A percentile compares a stretch with the other conserved stretches of the same genome.
These are phyloP conservation scores for Cydia splendana DNA, from an alignment of 1,140 invertebrate species.

Conservation along the genomic window DNA sequence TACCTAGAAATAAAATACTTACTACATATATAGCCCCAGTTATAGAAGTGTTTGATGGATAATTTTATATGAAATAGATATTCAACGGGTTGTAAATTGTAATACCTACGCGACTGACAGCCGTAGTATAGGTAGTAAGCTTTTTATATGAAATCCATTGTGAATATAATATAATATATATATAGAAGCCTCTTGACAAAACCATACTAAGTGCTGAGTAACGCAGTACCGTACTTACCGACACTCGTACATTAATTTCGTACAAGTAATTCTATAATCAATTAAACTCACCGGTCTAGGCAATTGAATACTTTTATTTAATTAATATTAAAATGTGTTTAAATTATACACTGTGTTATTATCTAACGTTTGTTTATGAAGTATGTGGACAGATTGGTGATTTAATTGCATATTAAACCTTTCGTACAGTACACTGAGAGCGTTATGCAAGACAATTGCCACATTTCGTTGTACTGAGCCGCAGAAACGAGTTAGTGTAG, in stretches of 20 bases:
- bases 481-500: constrained; percentile 19
- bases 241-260: no score
- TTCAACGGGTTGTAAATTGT: no score
- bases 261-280: neutral
- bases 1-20: no score
- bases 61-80: no score
- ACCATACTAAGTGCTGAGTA: constrained; percentile 13
- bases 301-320: neutral
- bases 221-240: constrained; percentile 2
- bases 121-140: no score
- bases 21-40: no score
- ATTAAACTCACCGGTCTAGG: constrained; percentile 8
- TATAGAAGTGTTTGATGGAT: no score
- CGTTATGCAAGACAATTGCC: constrained; percentile 31
- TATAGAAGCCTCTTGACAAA: neutral
- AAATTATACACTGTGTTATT: neutral
- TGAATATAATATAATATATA: no score
- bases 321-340: neutral
- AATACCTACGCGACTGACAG: no score
- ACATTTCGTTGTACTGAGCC: constrained; percentile 29
- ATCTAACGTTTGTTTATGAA: constrained; percentile 11
- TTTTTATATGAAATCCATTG: no score
- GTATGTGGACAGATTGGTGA: constrained; percentile 19
- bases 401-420: constrained; percentile 23
- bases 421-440: neutral